Percentiles rank a stretch among this genome's conserved stretches.
Conservation (phyloP, 1,140 invertebrate species). For the Pseudomyrmex concolor region DNA sequence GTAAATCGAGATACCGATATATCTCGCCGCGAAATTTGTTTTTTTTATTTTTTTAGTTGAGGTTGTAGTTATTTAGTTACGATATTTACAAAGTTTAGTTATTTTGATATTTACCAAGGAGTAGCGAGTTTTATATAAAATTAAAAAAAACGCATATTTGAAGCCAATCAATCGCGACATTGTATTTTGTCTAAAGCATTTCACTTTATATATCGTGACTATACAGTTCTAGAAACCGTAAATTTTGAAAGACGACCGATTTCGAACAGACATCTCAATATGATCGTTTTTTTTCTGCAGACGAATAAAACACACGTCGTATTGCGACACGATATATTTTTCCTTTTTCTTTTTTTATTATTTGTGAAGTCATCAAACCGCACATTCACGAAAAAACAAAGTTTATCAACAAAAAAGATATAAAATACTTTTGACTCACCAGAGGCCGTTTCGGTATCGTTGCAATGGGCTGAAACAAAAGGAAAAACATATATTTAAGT, state of each 20-base stretch:
- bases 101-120: constrained; percentile 23
- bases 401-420: background rate
- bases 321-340: background rate
- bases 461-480: constrained; percentile 62
- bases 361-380: background rate
- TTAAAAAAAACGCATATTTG: constrained; percentile 41
- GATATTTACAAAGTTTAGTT: constrained; percentile 3
- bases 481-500: background rate
- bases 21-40: background rate
- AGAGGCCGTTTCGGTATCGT: constrained; percentile 54
- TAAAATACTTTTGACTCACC: constrained; percentile 55
- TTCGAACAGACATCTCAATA: constrained; percentile 24
- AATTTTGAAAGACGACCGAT: constrained; percentile 42
- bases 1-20: background rate
- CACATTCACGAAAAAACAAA: background rate
- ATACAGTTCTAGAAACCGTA: constrained; percentile 11
- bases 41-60: background rate
- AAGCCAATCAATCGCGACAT: constrained; percentile 12
- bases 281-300: background rate
- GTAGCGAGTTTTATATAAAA: constrained; percentile 43
- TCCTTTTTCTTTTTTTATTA: background rate
- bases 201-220: background rate
- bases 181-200: constrained; percentile 13
- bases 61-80: constrained; percentile 21
- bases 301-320: background rate